Evolutionary conservation across 2,113 vertebrate species (phyloP), one percentile per base, ranked within the genome.

Genomic region (Pteropus alecto): DNA sequence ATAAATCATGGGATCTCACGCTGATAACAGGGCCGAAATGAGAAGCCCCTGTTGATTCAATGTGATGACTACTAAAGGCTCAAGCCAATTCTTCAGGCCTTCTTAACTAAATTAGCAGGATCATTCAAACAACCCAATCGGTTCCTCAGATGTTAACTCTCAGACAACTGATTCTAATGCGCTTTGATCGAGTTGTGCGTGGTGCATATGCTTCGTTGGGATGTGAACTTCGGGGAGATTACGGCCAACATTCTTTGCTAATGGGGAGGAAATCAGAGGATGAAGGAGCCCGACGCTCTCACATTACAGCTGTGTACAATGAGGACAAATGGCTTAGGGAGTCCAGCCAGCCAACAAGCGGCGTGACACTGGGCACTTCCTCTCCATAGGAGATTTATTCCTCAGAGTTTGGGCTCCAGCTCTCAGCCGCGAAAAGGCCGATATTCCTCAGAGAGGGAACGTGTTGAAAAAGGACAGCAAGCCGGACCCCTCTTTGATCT

Each of bases 71-170:
- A 13, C 46, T 38, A n/a, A 87, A 91, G 38, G 22, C 58, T 91
- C 43, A 8, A 35, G 51, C 56, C 30, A 56, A 74, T 61, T 85
- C 60, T 95, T 95, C n/a, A 61, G 67, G 33, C 33, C 58, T 30
- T 58, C 82, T 90, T 73, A 65, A 73, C 35, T 41, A 87, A 95
- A 67, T 78, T 46, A 92, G 38, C 85, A 43, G 41, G 35, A 41
- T 78, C 38, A n/a, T 67, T 14, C 3, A 14, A 68, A 38, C 14
- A 87, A 54, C 41, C 61, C 41, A 63, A 26, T 60, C 85, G 10
- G 70, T 82, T 96, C 84, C 79, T 92, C 83, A 92, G 78, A 21
- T 46, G 73, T 54, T 90, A 86, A 79, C 91, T 67, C 46, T 73
- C 58, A 38, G 54, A 95, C 33, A 94, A 71, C 26, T 11, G 51